phyloP scores from a whole-genome alignment of 2,113 vertebrate genomes.

The Theristicus caerulescens region DNA sequence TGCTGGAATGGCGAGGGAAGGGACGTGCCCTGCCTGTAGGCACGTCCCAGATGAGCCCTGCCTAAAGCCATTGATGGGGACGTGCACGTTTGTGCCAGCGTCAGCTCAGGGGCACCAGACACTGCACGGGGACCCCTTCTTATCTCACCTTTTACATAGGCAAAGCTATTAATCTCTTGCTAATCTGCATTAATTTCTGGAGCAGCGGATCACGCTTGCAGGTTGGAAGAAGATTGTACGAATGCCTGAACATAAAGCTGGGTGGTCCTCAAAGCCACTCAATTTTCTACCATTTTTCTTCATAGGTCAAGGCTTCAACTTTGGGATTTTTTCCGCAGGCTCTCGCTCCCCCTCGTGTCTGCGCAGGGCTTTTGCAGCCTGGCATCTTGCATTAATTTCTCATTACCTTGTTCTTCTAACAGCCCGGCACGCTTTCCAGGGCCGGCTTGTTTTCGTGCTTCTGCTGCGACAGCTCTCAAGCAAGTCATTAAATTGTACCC shows the following conservation, averaged over 20 bases:
- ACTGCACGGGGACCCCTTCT: rapidly evolving
- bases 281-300: rapidly evolving
- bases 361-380: neutral
- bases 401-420: rapidly evolving
- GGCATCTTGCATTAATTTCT: neutral
- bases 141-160: neutral
- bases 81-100: rapidly evolving
- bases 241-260: rapidly evolving
- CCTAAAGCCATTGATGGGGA: neutral
- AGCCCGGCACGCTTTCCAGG: rapidly evolving
- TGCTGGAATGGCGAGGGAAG: neutral
- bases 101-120: neutral
- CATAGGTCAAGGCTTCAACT: rapidly evolving
- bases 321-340: neutral
- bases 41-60: neutral
- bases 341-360: constrained; percentile 47
- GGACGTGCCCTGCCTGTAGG: neutral
- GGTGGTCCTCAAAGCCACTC: neutral
- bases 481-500: rapidly evolving
- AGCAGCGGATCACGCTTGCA: neutral
- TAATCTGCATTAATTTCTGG: rapidly evolving
- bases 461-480: neutral
- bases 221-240: neutral
- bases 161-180: neutral
- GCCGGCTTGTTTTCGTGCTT: rapidly evolving